Conservation (phyloP, 2,797 vertebrate genomes). For the Argyrosomus regius region DNA sequence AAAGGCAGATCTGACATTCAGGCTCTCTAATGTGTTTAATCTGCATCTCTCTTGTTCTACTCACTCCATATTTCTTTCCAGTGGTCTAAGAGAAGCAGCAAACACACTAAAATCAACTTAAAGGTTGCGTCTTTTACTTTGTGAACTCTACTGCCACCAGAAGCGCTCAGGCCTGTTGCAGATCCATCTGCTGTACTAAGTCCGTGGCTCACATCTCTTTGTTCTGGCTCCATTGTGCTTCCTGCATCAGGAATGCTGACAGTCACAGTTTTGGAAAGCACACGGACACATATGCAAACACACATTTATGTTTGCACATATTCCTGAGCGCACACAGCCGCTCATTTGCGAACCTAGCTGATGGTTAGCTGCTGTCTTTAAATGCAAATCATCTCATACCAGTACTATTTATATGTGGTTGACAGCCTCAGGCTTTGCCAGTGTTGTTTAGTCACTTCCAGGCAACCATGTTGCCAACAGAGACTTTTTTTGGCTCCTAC, state of each 20-base stretch:
- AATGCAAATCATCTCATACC: constrained; percentile 60
- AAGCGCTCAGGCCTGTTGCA: constrained; percentile 49
- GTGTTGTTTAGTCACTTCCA: constrained; percentile 58
- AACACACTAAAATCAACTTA: not conserved
- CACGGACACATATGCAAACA: constrained; percentile 56
- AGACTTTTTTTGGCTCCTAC: constrained; percentile 36
- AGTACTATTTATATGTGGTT: constrained; percentile 68
- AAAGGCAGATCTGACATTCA: not conserved
- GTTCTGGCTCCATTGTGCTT: constrained; percentile 82
- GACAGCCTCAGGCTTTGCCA: constrained; percentile 47
- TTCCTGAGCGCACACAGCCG: constrained; percentile 10
- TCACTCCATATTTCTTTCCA: not conserved
- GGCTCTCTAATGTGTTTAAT: not conserved
- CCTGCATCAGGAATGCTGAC: constrained; percentile 85
- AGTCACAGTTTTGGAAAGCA: constrained; percentile 68
- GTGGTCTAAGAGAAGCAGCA: not conserved
- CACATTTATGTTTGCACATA: constrained; percentile 62
- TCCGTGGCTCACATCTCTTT: constrained; percentile 75
- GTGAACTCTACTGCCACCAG: constrained; percentile 36
- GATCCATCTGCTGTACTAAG: constrained; percentile 68
- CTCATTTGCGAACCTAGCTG: constrained; percentile 17
- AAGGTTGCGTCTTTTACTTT: constrained; percentile 46
- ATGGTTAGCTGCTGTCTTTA: constrained; percentile 41
- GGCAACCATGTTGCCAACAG: constrained; percentile 48
- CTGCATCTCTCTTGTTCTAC: not conserved